Base-by-base conservation (phyloP, 2,797 vertebrate genomes). In the Falco biarmicus region DNA sequence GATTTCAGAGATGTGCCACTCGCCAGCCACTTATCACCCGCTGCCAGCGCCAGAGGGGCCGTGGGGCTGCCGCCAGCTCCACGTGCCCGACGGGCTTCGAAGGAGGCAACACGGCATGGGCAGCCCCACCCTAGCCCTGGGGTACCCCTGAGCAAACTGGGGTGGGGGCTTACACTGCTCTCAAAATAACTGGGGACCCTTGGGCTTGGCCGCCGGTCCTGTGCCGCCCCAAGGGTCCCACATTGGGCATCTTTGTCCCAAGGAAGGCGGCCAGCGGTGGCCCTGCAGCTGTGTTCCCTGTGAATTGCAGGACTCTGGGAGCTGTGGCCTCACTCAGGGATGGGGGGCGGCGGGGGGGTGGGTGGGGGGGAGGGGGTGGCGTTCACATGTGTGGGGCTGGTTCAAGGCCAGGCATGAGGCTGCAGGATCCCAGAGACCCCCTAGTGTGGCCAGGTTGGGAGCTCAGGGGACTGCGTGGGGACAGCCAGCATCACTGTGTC, bases 221-320 rank as follows among this genome's bases (percentile, higher is more conserved):
- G 54, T n/a, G 47, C 43, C 20, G 13, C n/a, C 4, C 0, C 53
- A n/a, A 47, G 57, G 39, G 81, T 39, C 65, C 26, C 11, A 11
- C 6, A 0, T 0, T 0, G 26, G 53, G 70, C 6, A 5, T 66
- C 84, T 16, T 13, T 31, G 86, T 54, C 69, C 3, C 1, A 31
- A 29, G 80, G 59, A 69, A 60, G 41, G 69, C 70, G 11, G 3
- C 16, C 37, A 4, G 59, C 29, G 37, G 37, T 37, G 37, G 37
- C 37, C 37, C 37, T 2, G 64, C 73, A 48, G 64, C 53, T 24
- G 5, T 10, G 39, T 15, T 87, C 71, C n/a, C 10, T 3, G 63
- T 68, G 53, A 73, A 84, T 25, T 91, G 13, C 78, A 45, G 80
- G 17, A 25, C 56, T 39, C 53, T 17, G 2, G 50, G 37, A 77